Base-by-base conservation (phyloP, 37 sponge, comb jelly and placozoan genomes). In the Beroe ovata region DNA sequence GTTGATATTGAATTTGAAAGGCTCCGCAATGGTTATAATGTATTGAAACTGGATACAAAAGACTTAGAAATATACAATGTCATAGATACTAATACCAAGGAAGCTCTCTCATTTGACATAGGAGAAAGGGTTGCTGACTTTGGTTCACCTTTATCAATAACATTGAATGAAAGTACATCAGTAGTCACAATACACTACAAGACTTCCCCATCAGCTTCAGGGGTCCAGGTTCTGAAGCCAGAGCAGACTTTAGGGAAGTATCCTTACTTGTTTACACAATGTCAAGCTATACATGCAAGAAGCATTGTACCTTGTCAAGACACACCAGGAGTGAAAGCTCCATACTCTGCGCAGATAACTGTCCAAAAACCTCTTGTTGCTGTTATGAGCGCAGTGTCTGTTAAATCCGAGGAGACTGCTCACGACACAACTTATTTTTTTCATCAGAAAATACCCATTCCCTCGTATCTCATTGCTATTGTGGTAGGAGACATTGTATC, bases 281-380 rank as follows among this genome's bases (percentile, higher is more conserved):
- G 94, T 47, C 94, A 96, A 93, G 92, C 97, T 3, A 96, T 96
- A 23, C 93, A 94, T 91, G 95, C 95, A 34, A 91, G 95, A 40
- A 91, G 92, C 38, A 88, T 96, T 91, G 41, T 96, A 37, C 97
- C 97, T 0, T 94, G 95, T 93, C 95, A 94, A 89, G 97, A 96
- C 91, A 92, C 95, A 25, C 97, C 97, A 0, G 91, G 90, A 29
- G 91, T 94, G 33, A 96, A 96, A 88, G 89, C 89, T 8, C 90
- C 92, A 2, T 96, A 94, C 90, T 88, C 92, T 30, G 97, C 97
- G 37, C 90, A 92, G 61, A 91, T 94, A 64, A 62, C 59, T 29
- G 25, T 60, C 0, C 29, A 23, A 32, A 64, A 90, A 66, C 59
- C 64, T 64, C 66, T 88, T 25, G 60, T 40, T 0, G 95, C 94